Evolutionary conservation across 2,797 vertebrate species (phyloP), one percentile per base, ranked within the genome.

Genomic region (Spinibarbus caldwelli): DNA sequence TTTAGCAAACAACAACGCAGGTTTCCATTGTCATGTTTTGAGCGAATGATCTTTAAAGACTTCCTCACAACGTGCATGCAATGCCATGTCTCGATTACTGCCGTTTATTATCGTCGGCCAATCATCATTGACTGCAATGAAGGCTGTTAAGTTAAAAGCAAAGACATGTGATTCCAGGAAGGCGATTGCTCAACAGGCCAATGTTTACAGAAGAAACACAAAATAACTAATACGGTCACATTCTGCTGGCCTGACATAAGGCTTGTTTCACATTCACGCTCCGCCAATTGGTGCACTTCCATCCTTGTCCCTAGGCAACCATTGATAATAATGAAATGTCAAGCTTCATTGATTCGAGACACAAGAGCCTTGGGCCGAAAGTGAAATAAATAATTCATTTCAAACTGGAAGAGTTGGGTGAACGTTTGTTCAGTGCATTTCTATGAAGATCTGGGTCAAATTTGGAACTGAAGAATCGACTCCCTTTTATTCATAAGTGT

Each of bases 261-360:
- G 87, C 54, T 36, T 38, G 41, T 79, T 86, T 84, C 77, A 72
- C 85, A 80, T 86, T n/a, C 31, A 2, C 49, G 12, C 78, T 85
- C 52, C 31, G 71, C 87, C 80, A 80, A 64, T 80, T 86, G 82
- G 77, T 72, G 23, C 77, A 47, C 84, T 57, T 85, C 85, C 78
- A 85, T 84, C 82, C 71, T 76, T 59, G 49, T 87, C 81, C 66
- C 82, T 72, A 78, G 83, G 89, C 88, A 90, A 91, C 83, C 86
- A 85, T 21, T 79, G 85, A 90, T 80, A 70, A 85, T 72, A 83
- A 76, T 86, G 70, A 86, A 81, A 87, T 83, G 66, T 87, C 78
- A 83, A 59, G 49, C 36, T 72, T 45, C 52, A 73, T 82, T 81
- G 83, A 84, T 84, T 80, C 26, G 31, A 85, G 54, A 87, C 62